Evolutionary conservation across 2,888 invertebrate genomes (phyloP), one percentile per base, ranked within the genome.

Genomic region (Cacoxenus indagator): DNA sequence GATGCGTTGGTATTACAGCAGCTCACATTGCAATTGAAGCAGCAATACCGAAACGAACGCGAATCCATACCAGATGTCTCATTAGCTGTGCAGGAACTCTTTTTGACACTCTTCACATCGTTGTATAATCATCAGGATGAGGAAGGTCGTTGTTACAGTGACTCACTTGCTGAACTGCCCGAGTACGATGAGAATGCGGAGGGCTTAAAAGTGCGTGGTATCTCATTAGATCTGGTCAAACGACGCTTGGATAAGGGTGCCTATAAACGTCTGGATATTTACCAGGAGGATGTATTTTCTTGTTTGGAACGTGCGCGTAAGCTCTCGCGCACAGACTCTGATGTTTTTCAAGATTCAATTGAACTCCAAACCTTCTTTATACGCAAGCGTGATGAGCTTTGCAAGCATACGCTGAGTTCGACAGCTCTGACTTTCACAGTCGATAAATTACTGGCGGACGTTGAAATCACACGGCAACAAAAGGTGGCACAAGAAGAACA

Each of bases 41-140:
- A 96, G 78, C 93, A 96, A 86, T 88, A 99, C 67, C 93, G 94
- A 88, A 92, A 85, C 69, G 87, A 86, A 19, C 76, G 84, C 62
- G 95, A 96, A 82, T 93, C 94, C 0, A 93, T 96, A 0, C 98
- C 98, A 0, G 96, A 97, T 85, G 97, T 98, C 0, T 91, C 93
- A 5, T 93, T 94, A 0, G 95, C 96, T 0, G 94, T 99, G 0
- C 96, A 97, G 86, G 97, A 98, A 82, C 89, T 99, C 67, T 91
- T 99, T 51, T 91, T 96, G 8, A 96, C 94, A 48, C 90, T 99
- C 46, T 98, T 99, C 86, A 97, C 97, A 14, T 93, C 94, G 0
- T 93, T 98, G 3, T 98, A 98, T 87, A 98, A 97, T 86, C 96
- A 98, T 87, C 96, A 97, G 89, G 98, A 99, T 86, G 96, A 96